Base-by-base conservation (phyloP, 2,888 invertebrate species). In the Bedellia somnulentella region DNA sequence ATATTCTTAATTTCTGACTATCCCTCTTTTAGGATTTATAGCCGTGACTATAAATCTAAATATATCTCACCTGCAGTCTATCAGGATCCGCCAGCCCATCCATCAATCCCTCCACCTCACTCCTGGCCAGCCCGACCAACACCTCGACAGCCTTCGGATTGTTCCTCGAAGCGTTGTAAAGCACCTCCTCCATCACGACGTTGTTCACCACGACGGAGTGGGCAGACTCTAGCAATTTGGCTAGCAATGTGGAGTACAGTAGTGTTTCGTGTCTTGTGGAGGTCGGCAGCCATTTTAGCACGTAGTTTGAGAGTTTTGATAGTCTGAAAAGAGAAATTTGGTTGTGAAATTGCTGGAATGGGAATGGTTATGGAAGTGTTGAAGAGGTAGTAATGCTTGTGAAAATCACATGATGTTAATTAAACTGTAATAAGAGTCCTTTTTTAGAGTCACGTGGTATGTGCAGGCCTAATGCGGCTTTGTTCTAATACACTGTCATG, bases 71-170 rank as follows among this genome's bases (percentile, higher is more conserved):
- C 59, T 73, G 71, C 2, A 61, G 54, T 37, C 71, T 55, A 35
- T 71, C 63, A 21, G 67, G 55, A 42, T 71, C 62, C n/a, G 67
- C 52, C 22, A 78, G 47, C 3, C 57, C 75, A 14, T 76, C 71
- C 26, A 75, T 57, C 5, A 63, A 56, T 28, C 60, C 67, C 8
- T 45, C 52, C 9, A 75, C 38, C 18, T 66, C 38, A 9, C 44
- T 30, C 1, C 57, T 44, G 4, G 66, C 58, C 8, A 78, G 36
- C 0, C 37, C 39, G 9, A 52, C 40, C 5, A 78, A 36, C 8
- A 61, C 35, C 35, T 57, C 46, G 1, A 76, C 41, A 4, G 57
- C 73, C 0, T 47, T 46, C 17, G 68, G 56, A 43, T 78, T 55
- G 41, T 63, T 46, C 53, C 55, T 25, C 42, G 70, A 61, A 2